Evolutionary conservation across 2,113 vertebrate species (phyloP).

Genomic region (Sisor rabdophorus): DNA sequence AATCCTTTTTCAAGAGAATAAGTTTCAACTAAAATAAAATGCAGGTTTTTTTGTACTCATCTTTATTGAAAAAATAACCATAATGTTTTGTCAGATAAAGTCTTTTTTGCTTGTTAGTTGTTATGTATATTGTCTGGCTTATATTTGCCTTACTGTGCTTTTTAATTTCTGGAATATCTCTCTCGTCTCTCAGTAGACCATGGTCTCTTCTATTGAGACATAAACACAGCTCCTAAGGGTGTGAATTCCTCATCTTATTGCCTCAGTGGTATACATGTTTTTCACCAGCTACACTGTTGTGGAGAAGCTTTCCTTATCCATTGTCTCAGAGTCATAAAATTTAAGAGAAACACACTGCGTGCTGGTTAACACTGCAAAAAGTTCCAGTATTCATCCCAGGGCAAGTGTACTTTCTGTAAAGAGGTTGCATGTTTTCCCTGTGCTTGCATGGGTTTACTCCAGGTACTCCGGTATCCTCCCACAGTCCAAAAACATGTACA

Average conservation of each 20-base stretch:
- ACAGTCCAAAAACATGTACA: too few species aligned
- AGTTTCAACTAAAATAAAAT: too few species aligned
- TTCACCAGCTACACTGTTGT: constrained; percentile 14
- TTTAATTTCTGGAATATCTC: background rate
- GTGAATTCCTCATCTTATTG: background rate
- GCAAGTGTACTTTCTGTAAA: too few species aligned
- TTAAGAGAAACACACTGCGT: too few species aligned
- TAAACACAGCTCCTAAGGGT: background rate
- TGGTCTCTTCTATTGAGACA: background rate
- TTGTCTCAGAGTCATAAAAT: background rate
- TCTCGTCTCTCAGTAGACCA: background rate
- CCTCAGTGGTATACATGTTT: background rate
- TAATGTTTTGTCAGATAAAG: background rate
- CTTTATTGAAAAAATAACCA: background rate
- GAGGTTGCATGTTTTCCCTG: too few species aligned
- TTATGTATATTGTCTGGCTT: background rate
- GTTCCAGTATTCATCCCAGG: too few species aligned
- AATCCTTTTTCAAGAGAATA: too few species aligned
- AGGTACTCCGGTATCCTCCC: too few species aligned
- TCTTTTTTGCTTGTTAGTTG: background rate
- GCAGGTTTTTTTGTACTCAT: background rate
- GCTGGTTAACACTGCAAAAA: too few species aligned
- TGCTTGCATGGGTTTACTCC: too few species aligned
- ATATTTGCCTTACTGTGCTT: background rate
- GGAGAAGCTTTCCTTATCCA: background rate